Base-by-base conservation (phyloP, 2,113 vertebrate species). In the Lasiurus borealis region DNA sequence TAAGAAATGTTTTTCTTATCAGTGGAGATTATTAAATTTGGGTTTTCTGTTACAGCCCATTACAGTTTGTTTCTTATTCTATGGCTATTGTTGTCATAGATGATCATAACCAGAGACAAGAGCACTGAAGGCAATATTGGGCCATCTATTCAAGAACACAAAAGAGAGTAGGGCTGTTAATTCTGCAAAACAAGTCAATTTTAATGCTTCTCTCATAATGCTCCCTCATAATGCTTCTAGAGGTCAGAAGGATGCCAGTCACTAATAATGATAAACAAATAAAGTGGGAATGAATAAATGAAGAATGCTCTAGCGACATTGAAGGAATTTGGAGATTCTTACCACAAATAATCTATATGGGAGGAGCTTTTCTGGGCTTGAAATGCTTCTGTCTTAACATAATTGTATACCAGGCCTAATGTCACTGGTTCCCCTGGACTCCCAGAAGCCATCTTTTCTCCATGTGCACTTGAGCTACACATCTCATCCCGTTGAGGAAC, bases 41-140 rank as follows among this genome's bases (percentile, higher is more conserved):
- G 0, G 21, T 12, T 46, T 76, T 50, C 93, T 15, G 4, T 15
- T 40, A 3, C 6, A 40, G 57, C 44, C 86, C n/a, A 2, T 4
- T 16, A 5, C 10, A 1, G 0, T 11, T 9, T 5, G 0, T 7
- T 77, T 54, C 36, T 78, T 29, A 3, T 4, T 5, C 13, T 7
- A 3, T 6, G 31, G n/a, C 31, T 29, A 12, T 6, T 46, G 50
- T 62, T 8, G 31, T 48, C 48, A 27, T 44, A 48, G 19, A 59
- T 15, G 16, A 15, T 31, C 21, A 2, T 19, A 4, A 12, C 15
- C 1, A 11, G 7, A 27, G 21, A 73, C 4, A 27, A 54, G 6
- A 40, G 46, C 31, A 46, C 13, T 27, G 48, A 8, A 13, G 19
- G 0, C 2, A 15, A 27, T 7, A 5, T 1, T 1, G 66, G 27